phyloP scores from a whole-genome alignment of 2,888 invertebrate species.

The Eurytoma californica region DNA sequence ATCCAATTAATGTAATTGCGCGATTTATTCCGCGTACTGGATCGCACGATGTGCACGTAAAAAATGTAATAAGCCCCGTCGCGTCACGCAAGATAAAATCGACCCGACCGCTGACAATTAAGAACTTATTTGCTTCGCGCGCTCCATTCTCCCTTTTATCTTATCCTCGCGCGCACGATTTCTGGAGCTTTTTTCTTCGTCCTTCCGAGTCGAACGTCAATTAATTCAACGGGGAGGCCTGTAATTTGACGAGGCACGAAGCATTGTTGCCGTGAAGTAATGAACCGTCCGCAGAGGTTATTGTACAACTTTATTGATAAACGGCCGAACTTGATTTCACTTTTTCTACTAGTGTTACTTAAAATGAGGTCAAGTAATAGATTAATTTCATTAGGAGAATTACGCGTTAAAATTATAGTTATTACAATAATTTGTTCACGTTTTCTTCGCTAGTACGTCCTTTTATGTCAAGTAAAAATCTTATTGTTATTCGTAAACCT shows the following conservation, averaged over 20 bases:
- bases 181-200: background rate
- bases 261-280: no score
- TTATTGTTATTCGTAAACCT: no score
- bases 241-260: slow-evolving; percentile 41
- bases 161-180: background rate
- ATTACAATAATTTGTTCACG: background rate
- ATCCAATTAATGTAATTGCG: slow-evolving; percentile 74
- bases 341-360: no score
- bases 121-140: slow-evolving; percentile 65
- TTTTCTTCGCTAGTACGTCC: no score
- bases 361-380: no score
- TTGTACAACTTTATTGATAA: no score
- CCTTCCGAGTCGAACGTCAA: slow-evolving; percentile 17
- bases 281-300: no score
- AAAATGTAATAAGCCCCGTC: slow-evolving; percentile 54
- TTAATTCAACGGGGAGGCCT: slow-evolving; percentile 39
- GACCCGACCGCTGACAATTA: slow-evolving; percentile 67
- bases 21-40: slow-evolving; percentile 66
- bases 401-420: no score
- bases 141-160: background rate
- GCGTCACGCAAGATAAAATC: slow-evolving; percentile 68
- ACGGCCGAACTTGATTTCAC: no score
- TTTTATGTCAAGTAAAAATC: background rate
- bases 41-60: slow-evolving; percentile 60
- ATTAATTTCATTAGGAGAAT: no score